phyloP scores from a whole-genome alignment of 2,113 vertebrate species.

The Nibea albiflora region DNA sequence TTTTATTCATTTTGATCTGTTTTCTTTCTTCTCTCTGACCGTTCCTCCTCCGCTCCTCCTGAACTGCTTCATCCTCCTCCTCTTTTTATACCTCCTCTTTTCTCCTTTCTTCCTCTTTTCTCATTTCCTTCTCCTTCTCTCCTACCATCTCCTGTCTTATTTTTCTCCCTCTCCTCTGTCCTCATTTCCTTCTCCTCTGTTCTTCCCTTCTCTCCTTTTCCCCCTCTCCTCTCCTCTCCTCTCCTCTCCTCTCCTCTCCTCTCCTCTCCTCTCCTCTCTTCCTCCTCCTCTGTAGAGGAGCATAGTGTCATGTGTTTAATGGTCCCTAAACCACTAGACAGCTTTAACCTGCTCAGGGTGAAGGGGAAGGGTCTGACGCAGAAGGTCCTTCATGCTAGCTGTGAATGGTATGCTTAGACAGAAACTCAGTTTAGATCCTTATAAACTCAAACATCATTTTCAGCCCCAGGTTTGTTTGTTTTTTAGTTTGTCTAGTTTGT shows the following conservation, averaged over 20 bases:
- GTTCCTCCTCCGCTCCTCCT: slow-evolving; percentile 7
- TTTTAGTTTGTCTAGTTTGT: neutral
- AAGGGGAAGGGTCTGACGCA: slow-evolving; percentile 91
- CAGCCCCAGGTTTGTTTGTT: too few relatives aligned
- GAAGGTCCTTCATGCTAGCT: slow-evolving; percentile 92
- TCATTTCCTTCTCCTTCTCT: neutral
- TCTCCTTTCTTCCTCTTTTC: slow-evolving; percentile 49
- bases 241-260: neutral
- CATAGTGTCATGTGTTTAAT: slow-evolving; percentile 92
- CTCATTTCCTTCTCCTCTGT: neutral
- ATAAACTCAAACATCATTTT: neutral
- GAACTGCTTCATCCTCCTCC: slow-evolving; percentile 33
- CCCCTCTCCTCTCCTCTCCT: neutral
- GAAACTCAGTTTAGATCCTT: neutral
- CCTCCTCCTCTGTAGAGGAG: slow-evolving; percentile 87
- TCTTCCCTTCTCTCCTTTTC: neutral
- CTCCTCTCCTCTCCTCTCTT: slow-evolving; percentile 54
- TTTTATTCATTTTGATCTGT: slow-evolving; percentile 26
- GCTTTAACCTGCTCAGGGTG: slow-evolving; percentile 92
- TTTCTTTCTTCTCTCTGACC: slow-evolving; percentile 28
- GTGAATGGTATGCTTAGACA: slow-evolving; percentile 85
- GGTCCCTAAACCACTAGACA: slow-evolving; percentile 94
- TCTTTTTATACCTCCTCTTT: neutral
- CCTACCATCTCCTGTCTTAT: neutral
- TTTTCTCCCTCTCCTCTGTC: neutral